Evolutionary conservation across 2,888 invertebrate genomes (phyloP), one percentile per base, ranked within the genome.

Genomic region (Hemithea aestivaria): DNA sequence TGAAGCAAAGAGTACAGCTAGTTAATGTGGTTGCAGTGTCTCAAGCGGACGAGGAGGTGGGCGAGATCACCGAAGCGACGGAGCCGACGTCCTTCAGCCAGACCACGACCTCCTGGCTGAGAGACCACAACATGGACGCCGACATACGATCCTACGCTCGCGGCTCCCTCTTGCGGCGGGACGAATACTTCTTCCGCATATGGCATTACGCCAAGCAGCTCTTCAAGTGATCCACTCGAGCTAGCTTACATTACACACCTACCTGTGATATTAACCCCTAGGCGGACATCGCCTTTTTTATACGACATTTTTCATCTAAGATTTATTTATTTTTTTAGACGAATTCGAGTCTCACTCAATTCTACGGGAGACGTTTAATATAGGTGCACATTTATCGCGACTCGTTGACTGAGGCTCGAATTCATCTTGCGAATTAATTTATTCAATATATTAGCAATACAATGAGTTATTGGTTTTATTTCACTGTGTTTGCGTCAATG

Each of bases 101-200:
- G 77, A 96, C 95, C 25, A 95, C 96, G 36, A 95, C 96, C 21
- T 96, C 96, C 5, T 98, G 98, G 98, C 89, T 97, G 68, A 90
- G 96, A 40, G 96, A 97, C 48, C 93, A 96, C 71, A 94, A 96
- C 62, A 96, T 97, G 94, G 97, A 97, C 75, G 96, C 97, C 1
- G 96, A 96, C 69, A 96, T 97, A 56, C 91, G 92, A 56, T 94
- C 95, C 26, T 97, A 97, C 79, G 94, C 96, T n/a, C 91, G 94
- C 56, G 94, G 94, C 49, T 93, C 93, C 41, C 89, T 97, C 34
- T 88, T 96, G 33, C 90, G 94, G 53, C 91, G 93, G 62, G 96
- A 96, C 74, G 97, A 97, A 84, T 97, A 97, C 88, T 97, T 97
- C 93, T 97, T 97, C 92, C 91, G 95, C 58, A 94, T 97, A 82